Evolutionary conservation across 2,888 invertebrate species (phyloP).

Genomic region (Lasioglossum lativentre): DNA sequence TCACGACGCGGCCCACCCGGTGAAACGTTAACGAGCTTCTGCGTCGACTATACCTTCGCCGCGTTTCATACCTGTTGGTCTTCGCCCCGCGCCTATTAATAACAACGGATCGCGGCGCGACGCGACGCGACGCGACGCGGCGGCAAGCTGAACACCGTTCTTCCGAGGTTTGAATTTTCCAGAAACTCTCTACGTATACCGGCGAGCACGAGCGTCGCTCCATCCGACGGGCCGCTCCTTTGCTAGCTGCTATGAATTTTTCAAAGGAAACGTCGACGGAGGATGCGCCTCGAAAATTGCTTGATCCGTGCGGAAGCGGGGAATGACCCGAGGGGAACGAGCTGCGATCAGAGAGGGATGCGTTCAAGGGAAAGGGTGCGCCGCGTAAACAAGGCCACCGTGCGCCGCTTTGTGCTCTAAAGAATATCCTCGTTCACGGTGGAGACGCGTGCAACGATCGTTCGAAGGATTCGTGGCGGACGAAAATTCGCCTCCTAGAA

Average conservation of each 20-base stretch:
- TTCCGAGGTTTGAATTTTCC: background rate
- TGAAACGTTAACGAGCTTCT: slow-evolving; percentile 11
- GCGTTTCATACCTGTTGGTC: slow-evolving; percentile 11
- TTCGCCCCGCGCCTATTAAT: background rate
- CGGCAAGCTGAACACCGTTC: background rate
- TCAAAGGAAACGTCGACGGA: background rate
- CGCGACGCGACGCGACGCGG: background rate
- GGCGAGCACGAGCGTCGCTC: no score
- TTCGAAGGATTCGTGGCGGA: no score
- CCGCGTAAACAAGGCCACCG: background rate
- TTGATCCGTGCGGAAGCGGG: background rate
- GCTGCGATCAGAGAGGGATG: background rate
- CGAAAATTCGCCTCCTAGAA: no score
- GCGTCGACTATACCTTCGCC: background rate
- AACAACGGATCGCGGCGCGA: background rate
- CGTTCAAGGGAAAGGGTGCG: background rate
- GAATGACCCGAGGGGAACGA: background rate
- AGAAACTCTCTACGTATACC: background rate
- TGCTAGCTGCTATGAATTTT: background rate
- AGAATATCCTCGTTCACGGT: background rate
- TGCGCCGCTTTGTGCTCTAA: background rate
- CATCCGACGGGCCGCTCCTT: background rate
- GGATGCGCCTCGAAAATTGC: background rate
- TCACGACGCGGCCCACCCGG: background rate
- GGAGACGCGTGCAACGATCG: background rate